A percentile compares a stretch with the other conserved stretches of the same genome.
Conservation (phyloP, 1,140 invertebrate genomes). For the Hylyphantes graminicola region DNA sequence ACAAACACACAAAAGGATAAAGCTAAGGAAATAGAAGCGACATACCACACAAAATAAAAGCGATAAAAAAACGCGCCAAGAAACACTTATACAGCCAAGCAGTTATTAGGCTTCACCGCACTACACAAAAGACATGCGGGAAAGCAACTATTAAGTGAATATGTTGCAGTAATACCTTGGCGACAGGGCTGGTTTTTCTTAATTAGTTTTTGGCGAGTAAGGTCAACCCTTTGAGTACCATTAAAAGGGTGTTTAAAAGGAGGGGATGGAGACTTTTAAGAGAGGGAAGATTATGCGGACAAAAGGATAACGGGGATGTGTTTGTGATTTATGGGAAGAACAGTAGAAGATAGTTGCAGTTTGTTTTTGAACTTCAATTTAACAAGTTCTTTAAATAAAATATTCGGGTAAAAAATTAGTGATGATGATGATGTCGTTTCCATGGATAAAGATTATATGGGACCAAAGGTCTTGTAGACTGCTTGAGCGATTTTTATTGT, state of each 20-base stretch:
- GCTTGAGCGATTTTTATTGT: too few species aligned
- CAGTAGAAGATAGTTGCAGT: neutral
- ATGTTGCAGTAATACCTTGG: constrained; percentile 53
- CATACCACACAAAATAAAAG: constrained; percentile 23
- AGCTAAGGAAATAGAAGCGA: neutral
- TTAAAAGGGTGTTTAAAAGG: constrained; percentile 40
- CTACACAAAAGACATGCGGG: constrained; percentile 9
- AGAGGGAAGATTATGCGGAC: constrained; percentile 46
- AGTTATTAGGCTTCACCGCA: constrained; percentile 11
- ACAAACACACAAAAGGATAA: constrained; percentile 35
- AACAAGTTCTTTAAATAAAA: too few species aligned
- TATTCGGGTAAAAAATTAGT: too few species aligned
- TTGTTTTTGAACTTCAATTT: too few species aligned
- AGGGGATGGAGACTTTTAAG: constrained; percentile 4
- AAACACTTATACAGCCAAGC: constrained; percentile 5
- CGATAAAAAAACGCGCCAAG: constrained; percentile 32
- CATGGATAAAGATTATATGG: too few species aligned
- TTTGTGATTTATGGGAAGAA: neutral
- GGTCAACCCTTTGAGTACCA: constrained; percentile 53
- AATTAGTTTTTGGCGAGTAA: constrained; percentile 41
- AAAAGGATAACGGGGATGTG: neutral
- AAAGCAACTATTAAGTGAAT: constrained; percentile 57
- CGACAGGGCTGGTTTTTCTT: constrained; percentile 51
- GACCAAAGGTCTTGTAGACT: too few species aligned
- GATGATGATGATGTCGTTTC: too few species aligned